These are phyloP conservation scores for Nyctibius bracteatus DNA, from an alignment of 2,113 vertebrate genomes.

Conservation along the genomic window DNA sequence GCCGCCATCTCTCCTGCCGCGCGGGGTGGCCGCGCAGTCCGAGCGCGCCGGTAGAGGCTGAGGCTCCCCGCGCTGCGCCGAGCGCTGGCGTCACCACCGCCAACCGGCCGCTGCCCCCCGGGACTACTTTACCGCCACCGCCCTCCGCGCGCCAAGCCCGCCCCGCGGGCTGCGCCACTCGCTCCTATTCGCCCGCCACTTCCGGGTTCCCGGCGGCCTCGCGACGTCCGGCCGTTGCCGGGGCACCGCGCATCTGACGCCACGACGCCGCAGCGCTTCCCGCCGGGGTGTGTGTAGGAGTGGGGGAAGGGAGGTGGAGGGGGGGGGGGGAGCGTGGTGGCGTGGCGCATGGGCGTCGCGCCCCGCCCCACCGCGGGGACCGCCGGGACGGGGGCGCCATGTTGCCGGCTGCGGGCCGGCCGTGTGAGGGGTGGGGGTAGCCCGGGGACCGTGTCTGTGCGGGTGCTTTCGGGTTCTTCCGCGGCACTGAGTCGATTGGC, in stretches of 20 bases:
- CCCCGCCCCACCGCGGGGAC: fast-evolving
- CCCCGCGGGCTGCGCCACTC: not conserved
- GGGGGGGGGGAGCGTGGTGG: fast-evolving
- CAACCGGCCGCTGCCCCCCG: not conserved
- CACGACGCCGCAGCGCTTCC: not conserved
- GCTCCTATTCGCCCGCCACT: not conserved
- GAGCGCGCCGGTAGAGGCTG: no score
- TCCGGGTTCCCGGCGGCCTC: not conserved
- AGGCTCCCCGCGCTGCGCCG: not conserved
- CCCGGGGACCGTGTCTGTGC: no score
- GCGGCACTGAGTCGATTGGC: fast-evolving
- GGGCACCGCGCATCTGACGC: not conserved
- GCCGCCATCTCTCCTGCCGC: constrained; percentile 67
- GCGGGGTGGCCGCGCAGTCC: not conserved
- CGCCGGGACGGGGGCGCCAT: fast-evolving
- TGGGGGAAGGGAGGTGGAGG: no score
- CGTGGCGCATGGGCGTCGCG: not conserved
- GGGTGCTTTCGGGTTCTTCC: fast-evolving
- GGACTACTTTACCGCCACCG: not conserved
- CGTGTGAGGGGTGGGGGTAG: no score
- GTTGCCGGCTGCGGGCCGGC: fast-evolving
- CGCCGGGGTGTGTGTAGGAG: fast-evolving
- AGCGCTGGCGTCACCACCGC: not conserved
- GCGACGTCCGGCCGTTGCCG: not conserved
- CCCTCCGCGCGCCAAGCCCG: not conserved